Evolutionary conservation across 2,113 vertebrate genomes (phyloP), one percentile per base, ranked within the genome.

Genomic region (Clinocottus analis): DNA sequence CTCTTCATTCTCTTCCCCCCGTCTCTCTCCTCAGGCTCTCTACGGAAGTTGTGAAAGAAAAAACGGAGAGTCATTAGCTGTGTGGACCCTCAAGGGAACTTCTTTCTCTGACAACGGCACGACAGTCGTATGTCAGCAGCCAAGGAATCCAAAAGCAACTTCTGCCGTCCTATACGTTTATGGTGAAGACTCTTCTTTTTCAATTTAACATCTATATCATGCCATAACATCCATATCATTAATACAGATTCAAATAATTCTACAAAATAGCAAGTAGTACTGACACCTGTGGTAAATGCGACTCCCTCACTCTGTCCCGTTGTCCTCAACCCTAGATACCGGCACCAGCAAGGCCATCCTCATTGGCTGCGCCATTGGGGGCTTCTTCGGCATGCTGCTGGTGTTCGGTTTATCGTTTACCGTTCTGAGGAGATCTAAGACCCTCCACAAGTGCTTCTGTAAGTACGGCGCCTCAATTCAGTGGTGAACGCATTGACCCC

Each of bases 331-430:
- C 25, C 19, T 69, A 94, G 93, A 88, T 35, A 80, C 65, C 2
- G 80, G 91, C 61, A 39, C 16, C 2, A 87, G 55, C 72, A 55
- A 75, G 0, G 31, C 60, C 9, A 72, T 27, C 19, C 83, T 95
- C 37, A 86, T 95, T 19, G 94, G 91, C 43, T 91, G 93, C n/a
- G 51, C 51, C 29, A 61, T 94, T 1, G 94, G 94, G 5, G 94
- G 88, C 8, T 93, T 95, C 81, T 89, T 94, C 12, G 90, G 91
- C 0, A 39, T 72, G 39, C 51, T 94, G 31, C 25, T 94, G 53
- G 58, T 93, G 67, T 85, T 88, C 16, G 72, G 33, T 49, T 68
- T 92, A 19, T n/a, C 43, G 0, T 95, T 79, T 43, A 0, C 41
- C 6, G 7, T 62, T 23, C 66, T 95, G 41, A 80, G 56, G 78